Percentiles rank a stretch among this genome's conserved stretches.
Conservation (phyloP, 2,888 invertebrate species). For the Microdon myrmicae region DNA sequence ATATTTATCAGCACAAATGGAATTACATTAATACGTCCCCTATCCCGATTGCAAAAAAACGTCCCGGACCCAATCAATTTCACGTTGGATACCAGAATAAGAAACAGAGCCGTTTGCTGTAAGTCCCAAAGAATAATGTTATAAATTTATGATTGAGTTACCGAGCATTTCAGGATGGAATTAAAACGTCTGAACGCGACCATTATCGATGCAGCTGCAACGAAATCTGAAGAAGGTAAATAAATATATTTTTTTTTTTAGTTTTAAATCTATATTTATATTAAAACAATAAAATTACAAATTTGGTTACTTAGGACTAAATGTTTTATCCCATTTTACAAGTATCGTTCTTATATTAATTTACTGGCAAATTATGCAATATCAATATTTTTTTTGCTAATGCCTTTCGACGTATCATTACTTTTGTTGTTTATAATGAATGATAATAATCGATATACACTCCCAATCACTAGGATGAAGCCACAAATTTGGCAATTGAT, state of each 20-base stretch:
- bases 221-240: constrained; percentile 58
- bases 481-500: too few relatives aligned
- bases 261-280: not conserved
- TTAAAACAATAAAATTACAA: not conserved
- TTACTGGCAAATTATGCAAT: too few relatives aligned
- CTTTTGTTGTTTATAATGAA: too few relatives aligned
- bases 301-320: too few relatives aligned
- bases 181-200: constrained; percentile 74
- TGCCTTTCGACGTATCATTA: too few relatives aligned
- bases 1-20: constrained; percentile 52
- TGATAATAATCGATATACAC: too few relatives aligned
- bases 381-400: too few relatives aligned
- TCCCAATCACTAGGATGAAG: too few relatives aligned
- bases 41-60: constrained; percentile 19
- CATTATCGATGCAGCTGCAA: constrained; percentile 69
- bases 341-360: too few relatives aligned
- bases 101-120: constrained; percentile 61
- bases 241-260: not conserved
- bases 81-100: constrained; percentile 33
- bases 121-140: constrained; percentile 43
- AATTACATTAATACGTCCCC: constrained; percentile 35
- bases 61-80: constrained; percentile 20
- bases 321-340: too few relatives aligned
- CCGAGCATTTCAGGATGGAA: constrained; percentile 64
- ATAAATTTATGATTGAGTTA: constrained; percentile 6